Conservation (phyloP, 2,888 invertebrate species). For the Oxystoma pomonae region DNA sequence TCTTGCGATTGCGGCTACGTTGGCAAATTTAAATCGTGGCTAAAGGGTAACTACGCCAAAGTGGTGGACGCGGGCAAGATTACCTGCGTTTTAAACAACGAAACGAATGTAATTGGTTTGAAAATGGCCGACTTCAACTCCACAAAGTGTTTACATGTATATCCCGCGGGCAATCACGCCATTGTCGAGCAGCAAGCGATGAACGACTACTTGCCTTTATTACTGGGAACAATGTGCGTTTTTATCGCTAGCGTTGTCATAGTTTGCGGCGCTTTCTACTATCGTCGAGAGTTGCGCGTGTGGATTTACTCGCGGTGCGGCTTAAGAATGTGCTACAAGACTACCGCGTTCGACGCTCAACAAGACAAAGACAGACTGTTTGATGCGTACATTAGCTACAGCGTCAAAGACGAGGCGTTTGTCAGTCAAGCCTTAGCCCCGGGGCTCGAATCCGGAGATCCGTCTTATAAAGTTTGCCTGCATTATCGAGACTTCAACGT, state of each 20-base stretch:
- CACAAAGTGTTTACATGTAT: constrained; percentile 65
- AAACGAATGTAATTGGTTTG: constrained; percentile 66
- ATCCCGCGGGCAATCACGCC: constrained; percentile 68
- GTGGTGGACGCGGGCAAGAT: constrained; percentile 74
- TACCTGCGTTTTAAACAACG: constrained; percentile 70
- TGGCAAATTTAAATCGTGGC: constrained; percentile 74
- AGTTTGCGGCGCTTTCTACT: constrained; percentile 74
- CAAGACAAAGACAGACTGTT: constrained; percentile 82
- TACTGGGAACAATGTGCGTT: constrained; percentile 73
- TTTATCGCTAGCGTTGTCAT: constrained; percentile 73
- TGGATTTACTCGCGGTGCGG: constrained; percentile 87
- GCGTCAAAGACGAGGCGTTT: constrained; percentile 88
- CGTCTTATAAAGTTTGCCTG: constrained; percentile 82
- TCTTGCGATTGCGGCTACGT: constrained; percentile 86
- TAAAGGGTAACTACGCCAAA: constrained; percentile 73
- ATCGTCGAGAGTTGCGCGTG: constrained; percentile 74
- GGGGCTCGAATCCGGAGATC: constrained; percentile 77
- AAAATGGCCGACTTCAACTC: constrained; percentile 74
- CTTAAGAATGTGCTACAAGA: constrained; percentile 80
- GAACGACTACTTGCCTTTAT: constrained; percentile 75
- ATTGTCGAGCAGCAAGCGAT: constrained; percentile 72
- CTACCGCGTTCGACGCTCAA: constrained; percentile 74
- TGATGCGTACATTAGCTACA: constrained; percentile 94
- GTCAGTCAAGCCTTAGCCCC: constrained; percentile 85
- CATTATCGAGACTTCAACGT: constrained; percentile 90